Evolutionary conservation across 2,797 vertebrate genomes (phyloP), one percentile per base, ranked within the genome.

Genomic region (Sparus aurata): DNA sequence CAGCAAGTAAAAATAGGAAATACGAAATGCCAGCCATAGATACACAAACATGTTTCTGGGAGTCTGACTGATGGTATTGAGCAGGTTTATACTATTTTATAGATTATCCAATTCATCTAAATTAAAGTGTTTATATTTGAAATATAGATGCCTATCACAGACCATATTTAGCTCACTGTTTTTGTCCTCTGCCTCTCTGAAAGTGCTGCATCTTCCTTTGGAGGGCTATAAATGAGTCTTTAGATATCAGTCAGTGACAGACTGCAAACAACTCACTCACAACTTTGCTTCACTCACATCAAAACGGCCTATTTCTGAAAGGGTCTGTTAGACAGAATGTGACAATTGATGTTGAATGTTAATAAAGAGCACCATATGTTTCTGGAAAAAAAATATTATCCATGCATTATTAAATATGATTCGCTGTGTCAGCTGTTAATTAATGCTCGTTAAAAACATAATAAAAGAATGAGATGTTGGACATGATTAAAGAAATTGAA

Each of bases 311-410:
- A 63, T 90, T 91, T 93, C 83, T 84, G 57, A 88, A 83, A 86
- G 67, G 34, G 70, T 63, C 76, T 87, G 72, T 85, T 89, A 88
- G 76, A 83, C 46, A 69, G 68, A 68, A 90, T 80, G 82, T 86
- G 88, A 93, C 92, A 92, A 88, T 85, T 91, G 91, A 93, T 89
- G 90, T 43, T 85, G 86, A 93, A 92, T 93, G 92, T 91, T 93
- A 94, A 92, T 94, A 91, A 92, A 91, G 75, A 83, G 46, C 78
- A 82, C 92, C 93, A 94, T 94, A 94, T 93, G 94, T 91, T 91
- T 94, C 83, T n/a, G 30, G 87, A 43, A 91, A 81, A 79, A 82
- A 85, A 92, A 91, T 85, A 79, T 82, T 85, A 85, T 76, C 90
- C 82, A 89, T 93, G 91, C 89, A 91, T 94, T 94, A 94, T 94